Evolutionary conservation across 30 jellyfish, hydroid and myxozoan species (phyloP), one percentile per base, ranked within the genome.

Genomic region (Aurelia coerulea): DNA sequence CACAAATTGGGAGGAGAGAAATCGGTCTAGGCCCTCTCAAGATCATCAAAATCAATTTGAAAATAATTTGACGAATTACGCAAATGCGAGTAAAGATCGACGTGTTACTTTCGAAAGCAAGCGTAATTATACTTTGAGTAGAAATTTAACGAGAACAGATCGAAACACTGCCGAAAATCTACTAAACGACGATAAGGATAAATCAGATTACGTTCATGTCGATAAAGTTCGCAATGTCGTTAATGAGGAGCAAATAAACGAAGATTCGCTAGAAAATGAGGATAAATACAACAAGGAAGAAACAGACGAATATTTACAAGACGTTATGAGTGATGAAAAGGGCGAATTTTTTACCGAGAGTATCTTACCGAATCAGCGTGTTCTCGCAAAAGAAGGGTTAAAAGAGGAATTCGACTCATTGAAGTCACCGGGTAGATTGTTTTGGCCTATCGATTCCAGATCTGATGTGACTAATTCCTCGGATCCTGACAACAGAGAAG

Each of bases 391-490:
- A 51, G 97, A 95, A 60, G 97, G 86, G 53, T 54, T 95, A 67
- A 91, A 81, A 52, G 97, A 90, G 49, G 99, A 95, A 68, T 95
- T 95, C 67, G 99, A 95, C 72, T 89, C 99, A 1, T 51, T 95
- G 29, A 85, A 80, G 34, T 68, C 94, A 17, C 94, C 91, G 5
- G 97, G 78, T 17, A 96, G 91, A 63, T 59, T 84, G 83, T 96
- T 97, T 33, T 95, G 99, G 99, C 99, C 99, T n/a, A 60, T 95
- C 37, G 97, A 91, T 65, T 85, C 73, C 52, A 64, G 50, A 62
- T 58, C 85, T 7, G 96, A 79, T 72, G 73, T 66, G 11, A 71
- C 73, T 2, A 91, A 81, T 66, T 78, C 81, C 14, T 49, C 86
- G 31, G 93, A 92, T 46, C 56, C 70, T 11, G 76, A 83, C n/a